Evolutionary conservation across 2,113 vertebrate species (phyloP), one percentile per base, ranked within the genome.

Genomic region (Nettapus auritus): DNA sequence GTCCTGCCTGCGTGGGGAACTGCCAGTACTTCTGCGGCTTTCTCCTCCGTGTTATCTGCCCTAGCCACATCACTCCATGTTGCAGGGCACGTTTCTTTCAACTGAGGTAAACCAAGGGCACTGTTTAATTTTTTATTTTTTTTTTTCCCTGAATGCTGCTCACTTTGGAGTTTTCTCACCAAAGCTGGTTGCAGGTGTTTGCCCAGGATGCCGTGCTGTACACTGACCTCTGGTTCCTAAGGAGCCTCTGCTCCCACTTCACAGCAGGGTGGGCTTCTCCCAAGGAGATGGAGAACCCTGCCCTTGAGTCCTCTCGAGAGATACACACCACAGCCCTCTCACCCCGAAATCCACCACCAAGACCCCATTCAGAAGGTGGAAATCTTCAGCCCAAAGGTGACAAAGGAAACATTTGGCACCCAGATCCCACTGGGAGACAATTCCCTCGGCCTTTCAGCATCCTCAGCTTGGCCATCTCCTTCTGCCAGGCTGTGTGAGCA

Each of bases 21-120:
- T 93, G 92, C 80, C 96, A 95, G 92, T 88, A 82, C 83, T 91
- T 36, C 15, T 57, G 56, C 2, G 2, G 80, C 66, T 92, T 86
- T 90, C 73, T 93, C 31, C 31, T 86, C 66, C 42, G 63, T 73
- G 5, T 68, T 68, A 64, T 79, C 82, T 71, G 17, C 62, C 57
- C 74, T 84, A 71, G 75, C 64, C 69, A 64, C 48, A 75, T 60
- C 92, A 53, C 25, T 53, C 48, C 2, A 0, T 1, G 3, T 84
- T 82, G 59, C 63, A 13, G 46, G 13, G 22, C 88, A 23, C 2
- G 0, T 64, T 93, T 63, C 73, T 92, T 23, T 42, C 62, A 90
- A 70, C 12, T 0, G 0, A 63, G 11, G 29, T 52, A 84, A 88
- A 84, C 31, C 16, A 23, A 38, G 34, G n/a, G 28, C 5, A 2